Base-by-base conservation (phyloP, 2,797 vertebrate genomes). In the Cygnus olor region DNA sequence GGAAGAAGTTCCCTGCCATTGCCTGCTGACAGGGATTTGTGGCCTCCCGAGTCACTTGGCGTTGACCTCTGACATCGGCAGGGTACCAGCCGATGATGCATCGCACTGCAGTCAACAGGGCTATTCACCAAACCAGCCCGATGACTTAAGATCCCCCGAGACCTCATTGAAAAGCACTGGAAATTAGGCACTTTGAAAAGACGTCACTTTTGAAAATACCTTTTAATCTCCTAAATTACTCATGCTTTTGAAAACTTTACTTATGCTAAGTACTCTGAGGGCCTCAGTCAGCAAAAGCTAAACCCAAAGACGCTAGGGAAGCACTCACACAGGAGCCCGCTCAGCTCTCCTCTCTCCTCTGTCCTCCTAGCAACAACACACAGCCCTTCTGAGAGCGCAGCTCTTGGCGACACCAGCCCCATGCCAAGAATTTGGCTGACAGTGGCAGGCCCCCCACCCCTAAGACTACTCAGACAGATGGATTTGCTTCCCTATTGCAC, bases 161-260 rank as follows among this genome's bases (percentile, higher is more conserved):
- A 91, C 38, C 74, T 92, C 88, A 80, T 1, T 93, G 85, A 94
- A 96, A 93, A 86, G 74, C 18, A 1, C 49, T 93, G 74, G 81
- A 93, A 94, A 89, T 92, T 78, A 94, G 79, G 78, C 83, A 94
- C 65, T 94, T 94, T 64, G 60, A 85, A 90, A 96, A 96, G 90
- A 60, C 0, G 9, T 89, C 92, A 74, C 84, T 93, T 95, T 79
- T 42, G 87, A 93, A 96, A 95, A 95, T 57, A 81, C 36, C 89
- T 93, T 94, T 91, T 94, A 95, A 94, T 85, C 80, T 91, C 71
- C 83, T 80, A 96, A 96, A 94, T 90, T 86, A 92, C 91, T 90
- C 72, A 72, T 1, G 83, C 83, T 94, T 94, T 92, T 87, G 71
- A 94, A 94, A 96, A 93, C 82, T 96, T 95, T 91, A 58, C 71